Evolutionary conservation across 2,888 invertebrate genomes (phyloP).

Genomic region (Scaptomyza flava): DNA sequence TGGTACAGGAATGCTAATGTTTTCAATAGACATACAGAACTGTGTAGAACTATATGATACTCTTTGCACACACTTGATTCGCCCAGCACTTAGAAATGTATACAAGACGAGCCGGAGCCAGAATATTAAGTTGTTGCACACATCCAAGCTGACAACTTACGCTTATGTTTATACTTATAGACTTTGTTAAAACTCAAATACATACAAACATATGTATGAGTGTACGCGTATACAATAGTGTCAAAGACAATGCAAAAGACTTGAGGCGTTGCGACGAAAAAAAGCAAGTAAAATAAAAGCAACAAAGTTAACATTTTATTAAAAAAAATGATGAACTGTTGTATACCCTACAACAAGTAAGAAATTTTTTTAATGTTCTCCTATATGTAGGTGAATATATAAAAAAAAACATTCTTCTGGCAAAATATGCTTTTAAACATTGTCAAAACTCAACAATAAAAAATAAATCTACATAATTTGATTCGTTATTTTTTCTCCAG

Average conservation of each 20-base stretch:
- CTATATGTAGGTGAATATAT: too few species aligned
- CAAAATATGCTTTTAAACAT: too few species aligned
- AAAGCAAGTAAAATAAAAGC: slow-evolving; percentile 1
- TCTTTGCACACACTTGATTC: background rate
- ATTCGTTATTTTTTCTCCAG: background rate
- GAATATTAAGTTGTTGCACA: slow-evolving; percentile 3
- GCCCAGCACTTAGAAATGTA: background rate
- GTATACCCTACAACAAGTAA: background rate
- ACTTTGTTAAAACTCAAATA: background rate
- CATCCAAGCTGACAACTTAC: background rate
- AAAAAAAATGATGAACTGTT: background rate
- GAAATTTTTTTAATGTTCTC: background rate
- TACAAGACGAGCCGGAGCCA: background rate
- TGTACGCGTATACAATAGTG: slow-evolving; percentile 1
- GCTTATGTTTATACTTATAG: background rate
- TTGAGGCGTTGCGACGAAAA: slow-evolving; percentile 3
- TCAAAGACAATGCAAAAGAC: slow-evolving; percentile 12
- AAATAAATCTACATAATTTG: background rate
- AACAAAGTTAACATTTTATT: background rate
- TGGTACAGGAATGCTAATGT: too few species aligned
- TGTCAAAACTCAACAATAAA: background rate
- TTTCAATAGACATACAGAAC: background rate
- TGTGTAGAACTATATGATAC: background rate
- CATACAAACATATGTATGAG: background rate
- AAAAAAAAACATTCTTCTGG: background rate